Evolutionary conservation across 92 coral and sea anemone species (phyloP), one percentile per base, ranked within the genome.

Genomic region (Epizoanthus ramosus): DNA sequence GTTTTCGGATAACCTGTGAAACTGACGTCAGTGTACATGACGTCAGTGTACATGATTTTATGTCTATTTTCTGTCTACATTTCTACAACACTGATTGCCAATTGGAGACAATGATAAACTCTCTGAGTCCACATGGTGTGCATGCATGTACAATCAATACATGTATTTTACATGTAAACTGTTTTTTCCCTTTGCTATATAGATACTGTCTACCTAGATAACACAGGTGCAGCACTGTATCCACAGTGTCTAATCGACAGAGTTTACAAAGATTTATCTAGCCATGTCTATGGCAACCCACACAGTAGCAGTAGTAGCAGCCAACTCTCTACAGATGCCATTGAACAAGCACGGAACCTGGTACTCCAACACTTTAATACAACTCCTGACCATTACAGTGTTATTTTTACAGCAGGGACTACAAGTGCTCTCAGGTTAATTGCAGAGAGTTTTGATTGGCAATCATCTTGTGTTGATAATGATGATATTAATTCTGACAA

Each of bases 261-360:
- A 47, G 60, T 86, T 70, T 83, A 76, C 6, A 77, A 81, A 61
- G 97, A 94, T 73, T 85, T 97, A 18, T 79, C 88, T 23, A 58
- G 77, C 43, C 91, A 90, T 73, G 89, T 91, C 22, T 97, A 97
- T 90, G 97, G 99, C 18, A 97, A 97, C 66, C 99, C 99, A 0
- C 99, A 97, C 85, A 97, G 99, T 63, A 81, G 91, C 24, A 92
- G 88, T 81, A 93, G 77, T 6, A 94, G 98, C 81, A 97, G 99
- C 73, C 95, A 90, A 56, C 84, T 81, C 57, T 75, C 97, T 33
- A 87, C 93, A 15, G 92, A 90, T 63, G 82, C 80, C 70, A 84
- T 92, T 69, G 92, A 92, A 57, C 94, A 97, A 79, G 92, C 89
- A 23, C 90, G 99, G 45, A 80, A 90, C 66, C 86, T 88, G 74